phyloP scores from a whole-genome alignment of 2,797 vertebrate species.

The Rhinichthys osculus region DNA sequence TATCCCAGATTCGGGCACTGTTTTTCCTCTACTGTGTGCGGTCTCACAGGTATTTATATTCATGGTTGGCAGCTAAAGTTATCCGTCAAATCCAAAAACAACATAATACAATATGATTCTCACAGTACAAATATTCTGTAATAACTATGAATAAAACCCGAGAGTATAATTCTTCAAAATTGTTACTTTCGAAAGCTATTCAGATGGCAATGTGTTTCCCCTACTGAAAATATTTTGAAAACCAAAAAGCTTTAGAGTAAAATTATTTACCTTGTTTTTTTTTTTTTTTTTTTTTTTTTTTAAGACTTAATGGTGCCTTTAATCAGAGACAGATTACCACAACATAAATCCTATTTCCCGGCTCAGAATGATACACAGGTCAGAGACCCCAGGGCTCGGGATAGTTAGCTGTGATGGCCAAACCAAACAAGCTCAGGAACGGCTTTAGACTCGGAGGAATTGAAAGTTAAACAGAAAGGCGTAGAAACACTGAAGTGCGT shows the following conservation, averaged over 20 bases:
- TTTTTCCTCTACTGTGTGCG: slow-evolving; percentile 4
- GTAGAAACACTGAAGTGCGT: slow-evolving; percentile 58
- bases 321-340: slow-evolving; percentile 63
- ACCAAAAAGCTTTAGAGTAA: slow-evolving; percentile 13
- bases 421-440: slow-evolving; percentile 67
- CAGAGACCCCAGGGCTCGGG: slow-evolving; percentile 24
- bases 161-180: slow-evolving; percentile 19
- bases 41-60: slow-evolving; percentile 16
- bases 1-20: background rate
- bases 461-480: slow-evolving; percentile 60
- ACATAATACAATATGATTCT: slow-evolving; percentile 27
- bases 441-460: slow-evolving; percentile 50
- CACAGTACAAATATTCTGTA: slow-evolving; percentile 28
- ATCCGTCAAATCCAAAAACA: slow-evolving; percentile 31
- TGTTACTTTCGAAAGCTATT: slow-evolving; percentile 39
- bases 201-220: slow-evolving; percentile 37
- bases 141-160: slow-evolving; percentile 28
- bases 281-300: slow-evolving; percentile 24
- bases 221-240: slow-evolving; percentile 51
- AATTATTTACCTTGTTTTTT: slow-evolving; percentile 22
- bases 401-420: slow-evolving; percentile 66
- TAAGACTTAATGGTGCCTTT: slow-evolving; percentile 59
- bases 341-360: slow-evolving; percentile 65
- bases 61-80: slow-evolving; percentile 20
- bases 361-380: slow-evolving; percentile 36